Base-by-base conservation (phyloP, 2,888 invertebrate genomes). In the Hypena proboscidalis region DNA sequence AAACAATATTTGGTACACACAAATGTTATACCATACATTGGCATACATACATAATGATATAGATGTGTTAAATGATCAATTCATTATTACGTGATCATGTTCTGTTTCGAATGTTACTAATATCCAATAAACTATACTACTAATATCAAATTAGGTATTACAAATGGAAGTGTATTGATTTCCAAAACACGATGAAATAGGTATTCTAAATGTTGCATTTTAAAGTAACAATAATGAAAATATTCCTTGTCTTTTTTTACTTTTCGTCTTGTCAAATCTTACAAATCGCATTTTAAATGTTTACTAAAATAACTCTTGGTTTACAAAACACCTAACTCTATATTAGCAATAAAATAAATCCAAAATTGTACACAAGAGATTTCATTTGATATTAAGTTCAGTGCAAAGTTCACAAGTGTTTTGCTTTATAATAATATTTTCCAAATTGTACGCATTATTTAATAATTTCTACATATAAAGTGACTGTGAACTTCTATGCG, bases 401-500 rank as follows among this genome's bases (percentile, higher is more conserved):
- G 78, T 84, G 77, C 74, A 74, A 73, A 70, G 73, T 82, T 80
- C 79, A 80, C 76, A 68, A 75, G 75, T 81, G 78, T 68, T 66
- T 71, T 65, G 62, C 53, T 58, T 58, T 55, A 58, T 57, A 38
- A 38, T 56, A 51, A 44, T 60, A 48, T 55, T 63, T 61, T 39
- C 32, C 41, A 29, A 58, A 56, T 64, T 64, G 67, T 66, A 64
- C 59, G 59, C 59, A 31, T 58, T 54, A 38, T 46, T 45, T 52
- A 36, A 47, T 49, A 40, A 55, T 54, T 55, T 58, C 56, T 62
- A 58, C 36, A 48, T 44, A 33, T 48, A 45, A 61, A 46, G 47
- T 61, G 52, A 55, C 46, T 61, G 62, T 65, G 58, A 65, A 71
- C 69, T 60, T 60, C 52, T 65, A 71, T 48, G 58, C 46, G 50